These are phyloP conservation scores for Cynoglossus semilaevis DNA, from an alignment of 2,113 vertebrate genomes.

Conservation along the genomic window DNA sequence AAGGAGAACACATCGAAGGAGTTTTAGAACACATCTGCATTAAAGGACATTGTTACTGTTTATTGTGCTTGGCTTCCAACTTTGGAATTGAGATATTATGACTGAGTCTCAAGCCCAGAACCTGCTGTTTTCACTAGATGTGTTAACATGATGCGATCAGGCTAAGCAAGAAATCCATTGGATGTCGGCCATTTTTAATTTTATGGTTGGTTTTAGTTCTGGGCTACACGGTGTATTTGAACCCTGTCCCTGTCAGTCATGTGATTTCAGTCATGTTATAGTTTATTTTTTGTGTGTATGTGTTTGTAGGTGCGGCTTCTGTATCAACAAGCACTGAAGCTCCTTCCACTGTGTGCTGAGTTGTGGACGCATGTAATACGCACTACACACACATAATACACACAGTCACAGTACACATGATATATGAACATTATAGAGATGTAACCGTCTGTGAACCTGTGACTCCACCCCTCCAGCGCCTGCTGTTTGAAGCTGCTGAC, in stretches of 20 bases:
- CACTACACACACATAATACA: slow-evolving; percentile 51
- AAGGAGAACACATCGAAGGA: too few species aligned
- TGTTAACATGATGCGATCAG: too few species aligned
- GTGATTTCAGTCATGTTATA: neutral
- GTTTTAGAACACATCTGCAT: too few species aligned
- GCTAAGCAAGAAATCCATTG: too few species aligned
- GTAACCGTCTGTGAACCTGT: neutral
- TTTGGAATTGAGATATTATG: too few species aligned
- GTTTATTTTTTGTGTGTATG: slow-evolving; percentile 5
- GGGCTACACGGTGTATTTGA: too few species aligned
- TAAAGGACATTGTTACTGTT: too few species aligned
- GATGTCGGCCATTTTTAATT: too few species aligned
- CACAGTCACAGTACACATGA: neutral
- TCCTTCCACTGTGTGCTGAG: slow-evolving; percentile 91
- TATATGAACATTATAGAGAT: neutral
- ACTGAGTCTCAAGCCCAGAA: too few species aligned
- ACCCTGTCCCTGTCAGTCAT: neutral
- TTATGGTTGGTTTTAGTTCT: too few species aligned
- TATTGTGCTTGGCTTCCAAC: too few species aligned
- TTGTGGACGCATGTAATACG: slow-evolving; percentile 97
- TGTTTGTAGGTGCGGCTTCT: slow-evolving; percentile 83
- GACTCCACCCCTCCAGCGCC: slow-evolving; percentile 79
- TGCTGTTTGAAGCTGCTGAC: slow-evolving; percentile 94
- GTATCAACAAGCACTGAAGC: slow-evolving; percentile 90
- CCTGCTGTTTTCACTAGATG: too few species aligned